Percentiles rank a stretch among this genome's conserved stretches.
phyloP scores from a whole-genome alignment of 35 echinoderm and acorn worm species.

The Amphiura filiformis region DNA sequence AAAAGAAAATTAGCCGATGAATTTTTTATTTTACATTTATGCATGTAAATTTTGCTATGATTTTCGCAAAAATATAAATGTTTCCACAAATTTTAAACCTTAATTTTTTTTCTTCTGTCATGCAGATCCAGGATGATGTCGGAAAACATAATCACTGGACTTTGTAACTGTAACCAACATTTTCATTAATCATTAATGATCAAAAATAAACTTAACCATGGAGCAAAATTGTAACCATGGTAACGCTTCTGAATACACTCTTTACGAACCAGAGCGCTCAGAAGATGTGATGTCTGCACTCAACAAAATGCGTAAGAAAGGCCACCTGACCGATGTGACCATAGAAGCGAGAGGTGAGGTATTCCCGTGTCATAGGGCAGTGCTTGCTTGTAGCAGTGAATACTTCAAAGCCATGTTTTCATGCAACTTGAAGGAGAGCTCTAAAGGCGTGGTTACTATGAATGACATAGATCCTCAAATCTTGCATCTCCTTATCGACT shows the following conservation, averaged over 20 bases:
- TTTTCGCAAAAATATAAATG: no score
- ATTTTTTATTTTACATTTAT: no score
- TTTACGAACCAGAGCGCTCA: slow-evolving; percentile 32
- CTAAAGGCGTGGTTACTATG: slow-evolving; percentile 43
- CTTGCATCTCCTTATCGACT: slow-evolving; percentile 54
- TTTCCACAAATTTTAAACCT: no score
- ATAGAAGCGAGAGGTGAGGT: slow-evolving; percentile 10
- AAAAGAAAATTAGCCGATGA: no score
- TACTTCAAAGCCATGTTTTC: slow-evolving; percentile 83
- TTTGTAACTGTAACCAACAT: no score
- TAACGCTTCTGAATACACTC: neutral
- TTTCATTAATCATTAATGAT: no score
- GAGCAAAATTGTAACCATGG: neutral
- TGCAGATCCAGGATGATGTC: no score
- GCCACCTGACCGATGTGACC: slow-evolving; percentile 57
- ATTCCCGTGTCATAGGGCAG: slow-evolving; percentile 62
- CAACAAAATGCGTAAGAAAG: slow-evolving; percentile 59
- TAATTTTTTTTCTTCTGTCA: no score
- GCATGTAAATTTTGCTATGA: no score
- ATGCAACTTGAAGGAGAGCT: slow-evolving; percentile 57
- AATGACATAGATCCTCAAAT: slow-evolving; percentile 36
- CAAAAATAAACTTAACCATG: no score
- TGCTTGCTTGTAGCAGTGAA: slow-evolving; percentile 67
- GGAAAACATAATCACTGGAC: no score
- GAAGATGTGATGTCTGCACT: slow-evolving; percentile 24